These are phyloP conservation scores for Scelioninae gen. 1 DNA, from an alignment of 2,888 invertebrate genomes.

Conservation along the genomic window DNA sequence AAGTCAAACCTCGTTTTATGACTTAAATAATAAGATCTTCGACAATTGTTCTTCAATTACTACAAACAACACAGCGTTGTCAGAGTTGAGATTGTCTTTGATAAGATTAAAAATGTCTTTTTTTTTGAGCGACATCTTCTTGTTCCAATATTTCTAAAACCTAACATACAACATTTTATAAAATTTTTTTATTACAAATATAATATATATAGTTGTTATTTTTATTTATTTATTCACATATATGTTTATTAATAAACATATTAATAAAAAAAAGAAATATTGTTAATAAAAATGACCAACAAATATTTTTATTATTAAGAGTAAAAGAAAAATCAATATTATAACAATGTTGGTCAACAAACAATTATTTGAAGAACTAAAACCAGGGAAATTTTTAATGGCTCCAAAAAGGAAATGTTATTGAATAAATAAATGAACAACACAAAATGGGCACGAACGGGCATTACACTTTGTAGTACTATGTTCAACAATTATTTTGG, in stretches of 20 bases:
- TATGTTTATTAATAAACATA: background rate
- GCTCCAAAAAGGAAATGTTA: no score
- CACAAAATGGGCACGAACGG: background rate
- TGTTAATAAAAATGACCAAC: no score
- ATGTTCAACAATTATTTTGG: background rate
- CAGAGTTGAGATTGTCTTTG: background rate
- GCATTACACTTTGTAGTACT: background rate
- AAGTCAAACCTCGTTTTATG: conserved; percentile 1
- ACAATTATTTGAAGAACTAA: no score
- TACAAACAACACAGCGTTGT: background rate
- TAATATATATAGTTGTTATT: no score
- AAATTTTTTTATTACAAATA: no score
- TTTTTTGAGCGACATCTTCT: background rate
- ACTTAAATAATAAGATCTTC: background rate
- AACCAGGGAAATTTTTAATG: no score
- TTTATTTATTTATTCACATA: background rate
- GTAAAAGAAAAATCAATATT: no score
- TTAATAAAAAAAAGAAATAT: no score
- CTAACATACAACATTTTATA: background rate
- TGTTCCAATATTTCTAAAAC: no score
- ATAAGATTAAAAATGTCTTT: background rate
- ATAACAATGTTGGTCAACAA: no score
- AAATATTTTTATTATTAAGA: no score
- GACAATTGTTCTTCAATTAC: background rate
- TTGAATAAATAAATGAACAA: no score